These are phyloP conservation scores for Sycobia sp. DNA, from an alignment of 1,140 invertebrate genomes.

Conservation along the genomic window DNA sequence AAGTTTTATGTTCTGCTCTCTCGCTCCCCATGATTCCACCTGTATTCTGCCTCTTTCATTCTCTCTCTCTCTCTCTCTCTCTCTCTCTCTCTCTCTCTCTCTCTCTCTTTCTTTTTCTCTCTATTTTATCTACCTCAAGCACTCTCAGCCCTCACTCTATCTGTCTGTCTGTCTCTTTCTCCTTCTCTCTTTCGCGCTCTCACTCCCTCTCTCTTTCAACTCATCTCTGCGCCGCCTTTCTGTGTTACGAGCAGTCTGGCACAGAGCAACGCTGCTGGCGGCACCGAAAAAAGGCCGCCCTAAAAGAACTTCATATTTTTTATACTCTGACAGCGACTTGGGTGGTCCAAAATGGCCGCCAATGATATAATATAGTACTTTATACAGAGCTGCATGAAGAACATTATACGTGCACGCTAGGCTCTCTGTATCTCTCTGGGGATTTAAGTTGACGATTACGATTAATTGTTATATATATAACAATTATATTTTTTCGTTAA, in stretches of 20 bases:
- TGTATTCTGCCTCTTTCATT: no score
- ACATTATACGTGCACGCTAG: no score
- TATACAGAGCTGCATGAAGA: constrained; percentile 11
- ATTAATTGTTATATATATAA: no score
- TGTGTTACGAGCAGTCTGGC: constrained; percentile 47
- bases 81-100: background rate
- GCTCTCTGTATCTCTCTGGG: no score
- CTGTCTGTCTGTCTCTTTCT: background rate
- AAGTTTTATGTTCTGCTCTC: no score
- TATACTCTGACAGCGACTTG: constrained; percentile 61
- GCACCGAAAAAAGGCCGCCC: constrained; percentile 61
- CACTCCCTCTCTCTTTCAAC: constrained; percentile 30
- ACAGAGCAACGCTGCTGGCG: constrained; percentile 51
- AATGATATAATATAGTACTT: constrained; percentile 62
- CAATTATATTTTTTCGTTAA: no score
- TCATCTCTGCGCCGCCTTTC: constrained; percentile 49
- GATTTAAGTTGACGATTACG: no score
- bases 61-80: background rate
- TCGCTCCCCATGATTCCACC: no score
- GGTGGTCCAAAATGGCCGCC: constrained; percentile 64
- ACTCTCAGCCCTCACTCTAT: no score
- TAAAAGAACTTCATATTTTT: constrained; percentile 65
- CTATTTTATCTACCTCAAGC: no score
- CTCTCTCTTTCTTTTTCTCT: background rate
- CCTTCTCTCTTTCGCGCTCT: background rate